These are phyloP conservation scores for Callopanchax toddi DNA, from an alignment of 2,113 vertebrate genomes.

Conservation along the genomic window DNA sequence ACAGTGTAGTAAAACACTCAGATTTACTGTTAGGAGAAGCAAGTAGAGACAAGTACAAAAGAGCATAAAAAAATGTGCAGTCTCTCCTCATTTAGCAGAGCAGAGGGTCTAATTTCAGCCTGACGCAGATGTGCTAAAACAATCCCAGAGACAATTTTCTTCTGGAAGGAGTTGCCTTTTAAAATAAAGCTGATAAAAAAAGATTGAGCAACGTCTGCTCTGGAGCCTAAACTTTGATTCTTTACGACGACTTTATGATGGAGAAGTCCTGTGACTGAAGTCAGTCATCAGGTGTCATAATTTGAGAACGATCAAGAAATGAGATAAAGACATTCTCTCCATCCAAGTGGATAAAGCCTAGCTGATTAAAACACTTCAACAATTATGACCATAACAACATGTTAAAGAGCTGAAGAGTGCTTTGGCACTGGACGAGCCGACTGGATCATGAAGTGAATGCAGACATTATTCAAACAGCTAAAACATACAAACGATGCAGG, in stretches of 20 bases:
- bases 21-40: conserved; percentile 31
- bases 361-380: conserved; percentile 11
- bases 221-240: conserved; percentile 2
- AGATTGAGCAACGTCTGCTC: not conserved
- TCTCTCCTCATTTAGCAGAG: conserved; percentile 7
- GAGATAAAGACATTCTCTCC: conserved; percentile 9
- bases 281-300: conserved; percentile 22
- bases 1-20: conserved; percentile 15
- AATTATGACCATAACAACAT: not conserved
- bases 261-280: conserved; percentile 8
- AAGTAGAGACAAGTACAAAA: conserved; percentile 16
- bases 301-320: conserved; percentile 15
- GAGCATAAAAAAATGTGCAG: conserved; percentile 27
- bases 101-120: not conserved
- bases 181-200: not conserved
- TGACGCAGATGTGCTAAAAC: conserved; percentile 1
- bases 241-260: conserved; percentile 20
- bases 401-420: conserved; percentile 28
- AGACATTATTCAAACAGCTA: conserved; percentile 1
- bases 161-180: conserved; percentile 5
- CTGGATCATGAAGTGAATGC: conserved; percentile 7
- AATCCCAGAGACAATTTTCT: conserved; percentile 38
- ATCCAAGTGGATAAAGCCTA: conserved; percentile 2
- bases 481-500: conserved; percentile 5
- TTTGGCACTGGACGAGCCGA: conserved; percentile 49